A percentile compares a stretch with the other conserved stretches of the same genome.
phyloP scores from a whole-genome alignment of 2,797 vertebrate genomes.

The Myioborus miniatus region DNA sequence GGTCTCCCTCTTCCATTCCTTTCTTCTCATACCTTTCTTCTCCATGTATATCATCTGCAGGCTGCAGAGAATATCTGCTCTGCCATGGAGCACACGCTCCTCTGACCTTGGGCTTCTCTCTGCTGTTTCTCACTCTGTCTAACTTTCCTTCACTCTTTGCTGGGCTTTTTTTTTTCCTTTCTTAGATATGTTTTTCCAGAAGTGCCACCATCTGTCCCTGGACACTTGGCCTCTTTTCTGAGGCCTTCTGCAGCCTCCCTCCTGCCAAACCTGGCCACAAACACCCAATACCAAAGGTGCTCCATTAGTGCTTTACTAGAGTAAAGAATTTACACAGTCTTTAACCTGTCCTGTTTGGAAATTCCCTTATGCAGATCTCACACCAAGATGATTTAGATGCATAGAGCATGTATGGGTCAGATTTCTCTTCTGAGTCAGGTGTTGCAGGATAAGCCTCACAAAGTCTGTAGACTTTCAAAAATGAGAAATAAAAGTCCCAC shows the following conservation, averaged over 20 bases:
- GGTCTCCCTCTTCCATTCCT: neutral
- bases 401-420: neutral
- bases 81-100: neutral
- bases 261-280: neutral
- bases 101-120: neutral
- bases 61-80: neutral
- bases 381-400: neutral
- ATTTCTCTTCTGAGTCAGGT: neutral
- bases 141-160: neutral
- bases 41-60: neutral
- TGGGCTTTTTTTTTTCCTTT: neutral
- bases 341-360: neutral
- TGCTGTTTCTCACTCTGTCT: neutral
- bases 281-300: neutral
- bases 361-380: neutral
- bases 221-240: neutral
- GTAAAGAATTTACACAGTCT: neutral
- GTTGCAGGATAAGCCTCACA: neutral
- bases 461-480: neutral
- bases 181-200: neutral
- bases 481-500: neutral
- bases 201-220: neutral
- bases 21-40: neutral
- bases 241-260: neutral
- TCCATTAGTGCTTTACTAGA: neutral